phyloP scores from a whole-genome alignment of 2,113 vertebrate species.

The Mormyrus lacerda region DNA sequence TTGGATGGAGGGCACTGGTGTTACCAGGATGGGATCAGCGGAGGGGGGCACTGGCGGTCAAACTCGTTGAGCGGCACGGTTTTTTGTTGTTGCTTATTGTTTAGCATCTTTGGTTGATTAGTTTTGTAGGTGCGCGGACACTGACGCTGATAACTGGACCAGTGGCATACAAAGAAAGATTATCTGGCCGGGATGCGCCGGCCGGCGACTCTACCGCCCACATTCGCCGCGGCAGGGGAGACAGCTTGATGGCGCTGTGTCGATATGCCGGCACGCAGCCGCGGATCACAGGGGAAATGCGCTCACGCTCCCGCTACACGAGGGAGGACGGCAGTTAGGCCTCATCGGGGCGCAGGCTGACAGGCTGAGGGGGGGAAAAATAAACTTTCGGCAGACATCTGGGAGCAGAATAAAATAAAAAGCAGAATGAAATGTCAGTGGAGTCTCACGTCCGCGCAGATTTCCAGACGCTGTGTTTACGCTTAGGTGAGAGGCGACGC shows the following conservation, averaged over 20 bases:
- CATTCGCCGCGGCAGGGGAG: not conserved
- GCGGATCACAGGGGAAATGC: not conserved
- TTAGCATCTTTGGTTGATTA: not conserved
- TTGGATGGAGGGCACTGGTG: not conserved
- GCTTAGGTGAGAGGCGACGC: not conserved
- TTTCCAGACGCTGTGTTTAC: not conserved
- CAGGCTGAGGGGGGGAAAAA: not conserved
- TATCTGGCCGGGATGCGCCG: not conserved
- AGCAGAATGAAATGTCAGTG: not conserved
- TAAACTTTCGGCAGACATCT: not conserved
- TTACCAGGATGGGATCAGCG: not conserved
- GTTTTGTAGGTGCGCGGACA: not conserved
- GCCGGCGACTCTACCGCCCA: fast-evolving
- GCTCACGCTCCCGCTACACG: not conserved
- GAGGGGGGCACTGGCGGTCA: not conserved
- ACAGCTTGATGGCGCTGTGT: not conserved
- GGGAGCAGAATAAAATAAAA: not conserved
- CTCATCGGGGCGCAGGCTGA: not conserved
- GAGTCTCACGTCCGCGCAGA: not conserved
- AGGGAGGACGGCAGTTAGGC: not conserved
- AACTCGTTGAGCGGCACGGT: not conserved
- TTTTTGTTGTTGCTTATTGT: not conserved
- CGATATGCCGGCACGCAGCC: not conserved
- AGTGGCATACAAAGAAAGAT: not conserved
- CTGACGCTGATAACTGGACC: not conserved